A percentile compares a stretch with the other conserved stretches of the same genome.
These are phyloP conservation scores for Crocodylus rhombifer DNA, from an alignment of 2,797 vertebrate genomes.

Conservation along the genomic window DNA sequence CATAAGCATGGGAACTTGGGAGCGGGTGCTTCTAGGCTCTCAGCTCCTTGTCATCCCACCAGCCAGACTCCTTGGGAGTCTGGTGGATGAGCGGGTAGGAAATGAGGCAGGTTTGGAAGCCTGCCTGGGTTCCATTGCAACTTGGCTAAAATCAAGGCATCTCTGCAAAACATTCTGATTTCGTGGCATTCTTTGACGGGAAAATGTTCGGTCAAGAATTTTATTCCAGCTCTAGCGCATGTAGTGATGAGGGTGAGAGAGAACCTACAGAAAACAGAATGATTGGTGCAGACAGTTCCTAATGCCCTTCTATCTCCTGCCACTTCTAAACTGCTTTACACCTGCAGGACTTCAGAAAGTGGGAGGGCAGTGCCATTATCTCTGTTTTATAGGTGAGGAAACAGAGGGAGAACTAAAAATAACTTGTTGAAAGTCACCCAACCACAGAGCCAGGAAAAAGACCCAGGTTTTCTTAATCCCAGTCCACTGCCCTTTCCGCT, in stretches of 20 bases:
- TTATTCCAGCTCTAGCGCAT: not conserved
- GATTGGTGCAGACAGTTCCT: not conserved
- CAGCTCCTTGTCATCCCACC: rapidly evolving
- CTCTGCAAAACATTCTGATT: not conserved
- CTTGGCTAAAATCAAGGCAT: not conserved
- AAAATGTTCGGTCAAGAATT: not conserved
- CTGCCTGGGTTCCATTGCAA: not conserved
- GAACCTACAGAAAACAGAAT: not conserved
- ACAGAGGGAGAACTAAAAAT: not conserved
- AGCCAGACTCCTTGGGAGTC: not conserved
- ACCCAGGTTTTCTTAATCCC: too few relatives aligned
- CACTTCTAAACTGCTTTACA: too few relatives aligned
- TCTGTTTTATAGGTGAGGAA: not conserved
- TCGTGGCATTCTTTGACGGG: not conserved
- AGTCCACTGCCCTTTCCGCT: too few relatives aligned
- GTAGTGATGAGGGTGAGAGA: not conserved
- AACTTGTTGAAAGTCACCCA: too few relatives aligned
- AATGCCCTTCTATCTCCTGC: not conserved
- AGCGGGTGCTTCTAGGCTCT: not conserved
- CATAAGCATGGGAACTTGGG: not conserved
- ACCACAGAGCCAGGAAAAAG: too few relatives aligned
- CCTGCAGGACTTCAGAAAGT: too few relatives aligned
- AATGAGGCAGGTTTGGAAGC: not conserved
- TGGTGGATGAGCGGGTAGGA: not conserved
- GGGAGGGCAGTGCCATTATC: too few relatives aligned